These are phyloP conservation scores for Drosophila pruinosa DNA, from an alignment of 1,140 invertebrate genomes.

Conservation along the genomic window DNA sequence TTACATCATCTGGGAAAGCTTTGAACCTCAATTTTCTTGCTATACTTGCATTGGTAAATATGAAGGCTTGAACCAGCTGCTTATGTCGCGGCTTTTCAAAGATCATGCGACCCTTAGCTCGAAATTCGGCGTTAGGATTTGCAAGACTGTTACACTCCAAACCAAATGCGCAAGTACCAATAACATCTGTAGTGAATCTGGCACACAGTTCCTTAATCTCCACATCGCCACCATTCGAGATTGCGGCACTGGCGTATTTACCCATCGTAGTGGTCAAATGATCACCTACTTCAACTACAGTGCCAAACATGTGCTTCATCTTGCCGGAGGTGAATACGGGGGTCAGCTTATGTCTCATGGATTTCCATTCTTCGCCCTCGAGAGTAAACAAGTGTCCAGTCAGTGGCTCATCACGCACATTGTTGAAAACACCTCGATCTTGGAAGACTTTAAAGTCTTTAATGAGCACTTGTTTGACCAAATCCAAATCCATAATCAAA, in stretches of 20 bases:
- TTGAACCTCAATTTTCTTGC: conserved; percentile 51
- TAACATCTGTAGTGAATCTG: conserved; percentile 86
- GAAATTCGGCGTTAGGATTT: conserved; percentile 83
- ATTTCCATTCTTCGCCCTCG: conserved; percentile 84
- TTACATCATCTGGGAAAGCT: conserved; percentile 64
- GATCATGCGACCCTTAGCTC: conserved; percentile 60
- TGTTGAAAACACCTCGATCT: conserved; percentile 83
- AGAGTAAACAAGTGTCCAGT: conserved; percentile 84
- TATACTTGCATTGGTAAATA: conserved; percentile 49
- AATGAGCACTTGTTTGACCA: conserved; percentile 70
- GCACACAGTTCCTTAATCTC: conserved; percentile 85
- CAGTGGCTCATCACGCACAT: conserved; percentile 84
- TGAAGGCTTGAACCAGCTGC: conserved; percentile 34
- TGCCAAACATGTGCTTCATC: conserved; percentile 84
- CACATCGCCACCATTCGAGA: conserved; percentile 83
- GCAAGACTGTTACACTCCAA: conserved; percentile 83
- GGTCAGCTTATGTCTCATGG: conserved; percentile 84
- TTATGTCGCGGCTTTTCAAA: conserved; percentile 54
- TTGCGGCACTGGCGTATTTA: neutral
- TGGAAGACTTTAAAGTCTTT: conserved; percentile 75
- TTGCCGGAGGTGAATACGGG: conserved; percentile 85
- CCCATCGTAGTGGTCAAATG: conserved; percentile 47
- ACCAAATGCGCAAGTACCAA: conserved; percentile 84
- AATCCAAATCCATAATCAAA: conserved; percentile 59
- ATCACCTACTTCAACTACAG: conserved; percentile 71